Conservation (phyloP, 2,113 vertebrate genomes). For the Ciconia boyciana region DNA sequence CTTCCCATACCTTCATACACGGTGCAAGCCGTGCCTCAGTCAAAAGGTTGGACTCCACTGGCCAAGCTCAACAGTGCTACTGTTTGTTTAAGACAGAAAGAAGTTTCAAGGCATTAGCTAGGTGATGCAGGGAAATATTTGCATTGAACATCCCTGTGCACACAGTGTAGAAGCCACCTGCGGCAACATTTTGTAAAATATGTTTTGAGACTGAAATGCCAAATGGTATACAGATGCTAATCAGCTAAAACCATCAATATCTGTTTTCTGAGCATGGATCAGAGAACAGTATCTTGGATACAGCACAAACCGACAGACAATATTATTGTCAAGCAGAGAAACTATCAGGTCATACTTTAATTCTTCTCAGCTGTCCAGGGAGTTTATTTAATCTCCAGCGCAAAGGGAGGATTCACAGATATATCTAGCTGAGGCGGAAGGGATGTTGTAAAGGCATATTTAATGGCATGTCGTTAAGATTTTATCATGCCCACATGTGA, state of each 20-base stretch:
- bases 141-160: neutral
- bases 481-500: slow-evolving; percentile 9
- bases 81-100: neutral
- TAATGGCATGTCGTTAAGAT: slow-evolving; percentile 48
- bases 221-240: slow-evolving; percentile 39
- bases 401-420: slow-evolving; percentile 37
- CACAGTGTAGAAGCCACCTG: neutral
- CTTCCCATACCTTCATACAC: no score
- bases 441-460: slow-evolving; percentile 43
- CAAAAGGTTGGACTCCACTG: neutral
- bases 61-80: neutral
- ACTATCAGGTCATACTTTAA: slow-evolving; percentile 45
- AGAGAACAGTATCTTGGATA: slow-evolving; percentile 53
- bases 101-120: neutral
- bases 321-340: slow-evolving; percentile 45
- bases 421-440: neutral
- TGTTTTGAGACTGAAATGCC: slow-evolving; percentile 33
- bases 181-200: slow-evolving; percentile 32
- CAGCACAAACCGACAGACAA: slow-evolving; percentile 31
- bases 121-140: neutral
- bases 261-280: slow-evolving; percentile 33
- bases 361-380: slow-evolving; percentile 14
- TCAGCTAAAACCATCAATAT: slow-evolving; percentile 48
- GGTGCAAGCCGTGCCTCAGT: neutral
- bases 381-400: slow-evolving; percentile 36